Evolutionary conservation across 2,888 invertebrate species (phyloP).

Genomic region (Cryptus armator): DNA sequence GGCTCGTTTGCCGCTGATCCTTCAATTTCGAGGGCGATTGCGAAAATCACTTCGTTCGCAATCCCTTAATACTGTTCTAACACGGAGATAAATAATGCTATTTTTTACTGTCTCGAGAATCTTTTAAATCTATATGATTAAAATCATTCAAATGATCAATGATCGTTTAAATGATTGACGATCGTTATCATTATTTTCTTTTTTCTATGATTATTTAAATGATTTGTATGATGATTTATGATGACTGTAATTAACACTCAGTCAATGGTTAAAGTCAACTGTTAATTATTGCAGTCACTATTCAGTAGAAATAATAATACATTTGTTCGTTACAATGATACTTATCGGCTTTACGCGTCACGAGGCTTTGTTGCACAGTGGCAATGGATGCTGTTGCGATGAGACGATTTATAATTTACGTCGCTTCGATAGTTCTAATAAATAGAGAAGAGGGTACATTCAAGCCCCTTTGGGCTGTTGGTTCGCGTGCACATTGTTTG

Average conservation of each 20-base stretch:
- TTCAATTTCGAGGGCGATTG: background rate
- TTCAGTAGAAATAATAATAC: background rate
- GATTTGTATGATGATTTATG: too few species aligned
- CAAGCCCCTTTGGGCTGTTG: background rate
- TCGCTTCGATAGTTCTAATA: conserved; percentile 5
- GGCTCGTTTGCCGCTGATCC: conserved; percentile 37
- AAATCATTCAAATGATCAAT: too few species aligned
- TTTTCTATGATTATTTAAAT: too few species aligned
- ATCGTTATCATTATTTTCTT: too few species aligned
- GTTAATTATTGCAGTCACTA: too few species aligned
- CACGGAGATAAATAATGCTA: background rate
- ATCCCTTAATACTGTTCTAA: background rate
- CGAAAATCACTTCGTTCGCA: conserved; percentile 21
- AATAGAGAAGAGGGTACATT: conserved; percentile 13
- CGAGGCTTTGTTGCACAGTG: background rate
- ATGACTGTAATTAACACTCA: too few species aligned
- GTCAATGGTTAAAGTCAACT: too few species aligned
- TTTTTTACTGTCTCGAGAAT: background rate
- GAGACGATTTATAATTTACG: conserved; percentile 14
- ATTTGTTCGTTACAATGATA: background rate
- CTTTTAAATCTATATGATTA: too few species aligned
- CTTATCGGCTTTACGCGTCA: background rate
- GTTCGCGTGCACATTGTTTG: conserved; percentile 34
- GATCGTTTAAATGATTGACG: too few species aligned
- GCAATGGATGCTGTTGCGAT: background rate